These are phyloP conservation scores for Chelonus insularis DNA, from an alignment of 1,140 invertebrate species.

Conservation along the genomic window DNA sequence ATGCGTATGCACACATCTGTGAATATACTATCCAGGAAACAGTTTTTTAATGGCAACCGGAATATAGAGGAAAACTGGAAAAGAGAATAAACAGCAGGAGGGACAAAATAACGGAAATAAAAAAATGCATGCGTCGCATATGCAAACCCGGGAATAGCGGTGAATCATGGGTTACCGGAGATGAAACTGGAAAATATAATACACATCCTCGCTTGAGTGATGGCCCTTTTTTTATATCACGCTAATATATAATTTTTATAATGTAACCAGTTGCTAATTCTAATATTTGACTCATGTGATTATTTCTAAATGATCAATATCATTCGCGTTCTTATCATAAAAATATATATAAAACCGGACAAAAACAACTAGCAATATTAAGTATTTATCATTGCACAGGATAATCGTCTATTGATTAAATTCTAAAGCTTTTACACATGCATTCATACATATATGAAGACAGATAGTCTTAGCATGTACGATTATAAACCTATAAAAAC, in stretches of 20 bases:
- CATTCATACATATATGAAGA: not conserved
- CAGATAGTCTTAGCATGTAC: not conserved
- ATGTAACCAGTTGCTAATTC: too few species aligned
- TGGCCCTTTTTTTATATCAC: not conserved
- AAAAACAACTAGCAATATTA: not conserved
- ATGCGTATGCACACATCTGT: not conserved
- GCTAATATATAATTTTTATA: not conserved
- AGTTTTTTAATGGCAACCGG: slow-evolving; percentile 3
- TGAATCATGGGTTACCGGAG: slow-evolving; percentile 21
- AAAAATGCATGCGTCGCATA: slow-evolving; percentile 1
- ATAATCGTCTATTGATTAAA: slow-evolving; percentile 2
- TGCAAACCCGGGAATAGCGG: slow-evolving; percentile 6
- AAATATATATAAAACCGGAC: too few species aligned
- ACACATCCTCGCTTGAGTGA: not conserved
- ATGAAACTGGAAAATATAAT: slow-evolving; percentile 7
- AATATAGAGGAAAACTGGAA: slow-evolving; percentile 2
- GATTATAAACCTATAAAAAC: not conserved
- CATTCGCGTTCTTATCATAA: too few species aligned
- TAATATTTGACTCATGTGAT: too few species aligned
- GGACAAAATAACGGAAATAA: not conserved
- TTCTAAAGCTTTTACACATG: slow-evolving; percentile 14
- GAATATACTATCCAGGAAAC: slow-evolving; percentile 5
- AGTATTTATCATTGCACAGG: not conserved
- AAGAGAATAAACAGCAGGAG: not conserved
- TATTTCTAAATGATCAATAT: too few species aligned